Evolutionary conservation across 2,113 vertebrate species (phyloP), one percentile per base, ranked within the genome.

Genomic region (Hymenochirus boettgeri): DNA sequence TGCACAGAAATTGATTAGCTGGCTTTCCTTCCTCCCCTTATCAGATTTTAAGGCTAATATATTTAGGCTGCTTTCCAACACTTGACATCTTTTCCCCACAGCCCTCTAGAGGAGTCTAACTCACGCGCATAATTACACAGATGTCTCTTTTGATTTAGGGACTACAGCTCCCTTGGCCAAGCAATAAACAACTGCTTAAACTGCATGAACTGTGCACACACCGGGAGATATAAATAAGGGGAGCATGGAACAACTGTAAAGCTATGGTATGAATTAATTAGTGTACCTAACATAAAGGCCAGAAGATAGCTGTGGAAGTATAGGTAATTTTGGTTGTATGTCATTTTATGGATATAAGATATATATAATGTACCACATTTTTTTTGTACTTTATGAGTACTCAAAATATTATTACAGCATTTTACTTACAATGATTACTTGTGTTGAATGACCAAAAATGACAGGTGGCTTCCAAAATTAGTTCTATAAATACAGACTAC

Each of bases 161-260:
- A 82, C 80, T 80, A 71, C 57, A 73, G 79, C 23, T 83, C 75
- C 66, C 76, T 75, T 77, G 76, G 77, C 75, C 76, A 69, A 26
- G 73, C 77, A 61, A 76, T 77, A 82, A 85, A 82, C 79, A 80
- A 80, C 75, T 39, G 66, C 72, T 63, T 54, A 78, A 79, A 79
- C 78, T 72, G 73, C 75, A 69, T 10, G 66, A 78, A 74, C 65
- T 69, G 45, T 0, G 0, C 57, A 70, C 69, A 48, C 59, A 76
- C 71, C 75, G 72, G 72, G 77, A 82, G 80, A 76, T 77, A 76
- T 75, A 81, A 81, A 80, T 75, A 82, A 72, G 61, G 70, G 27
- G 17, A 39, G 47, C 7, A 23, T 48, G 31, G 24, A 46, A 33
- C 57, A 2, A 29, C 18, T 33, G 25, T 10, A 61, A 26, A 29